Percentiles rank a stretch among this genome's conserved stretches.
phyloP scores from a whole-genome alignment of 2,888 invertebrate species.

The Andricus quercusramuli region DNA sequence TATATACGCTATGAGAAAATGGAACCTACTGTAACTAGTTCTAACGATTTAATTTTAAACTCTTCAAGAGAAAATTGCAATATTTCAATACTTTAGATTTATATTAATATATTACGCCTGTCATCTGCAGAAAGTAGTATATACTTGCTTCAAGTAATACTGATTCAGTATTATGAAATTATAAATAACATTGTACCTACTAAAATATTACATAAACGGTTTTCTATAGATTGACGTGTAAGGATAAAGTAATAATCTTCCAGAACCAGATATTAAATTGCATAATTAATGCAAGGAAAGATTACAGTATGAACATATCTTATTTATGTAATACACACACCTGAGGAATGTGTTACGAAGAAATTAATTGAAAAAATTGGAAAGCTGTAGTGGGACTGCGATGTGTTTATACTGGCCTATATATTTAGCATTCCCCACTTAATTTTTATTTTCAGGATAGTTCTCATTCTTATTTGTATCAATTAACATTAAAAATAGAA shows the following conservation, averaged over 20 bases:
- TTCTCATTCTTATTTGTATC: not conserved
- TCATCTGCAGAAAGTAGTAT: no score
- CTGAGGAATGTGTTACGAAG: constrained; percentile 30
- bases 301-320: constrained; percentile 7
- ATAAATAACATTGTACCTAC: constrained; percentile 7
- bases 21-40: not conserved
- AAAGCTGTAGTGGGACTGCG: constrained; percentile 1
- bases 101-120: not conserved
- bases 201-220: constrained; percentile 1
- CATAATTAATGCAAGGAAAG: constrained; percentile 18
- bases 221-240: not conserved
- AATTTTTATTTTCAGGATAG: not conserved
- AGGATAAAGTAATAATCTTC: constrained; percentile 18
- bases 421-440: not conserved
- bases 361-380: constrained; percentile 10
- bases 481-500: not conserved
- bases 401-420: not conserved
- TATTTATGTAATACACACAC: constrained; percentile 17
- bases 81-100: not conserved
- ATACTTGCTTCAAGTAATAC: not conserved
- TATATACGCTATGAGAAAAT: not conserved
- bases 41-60: not conserved
- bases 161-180: constrained; percentile 11
- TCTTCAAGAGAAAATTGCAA: not conserved
- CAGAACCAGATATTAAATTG: constrained; percentile 27